A percentile compares a stretch with the other conserved stretches of the same genome.
These are phyloP conservation scores for Enteromius mattozi DNA, from an alignment of 2,797 vertebrate genomes.

Conservation along the genomic window DNA sequence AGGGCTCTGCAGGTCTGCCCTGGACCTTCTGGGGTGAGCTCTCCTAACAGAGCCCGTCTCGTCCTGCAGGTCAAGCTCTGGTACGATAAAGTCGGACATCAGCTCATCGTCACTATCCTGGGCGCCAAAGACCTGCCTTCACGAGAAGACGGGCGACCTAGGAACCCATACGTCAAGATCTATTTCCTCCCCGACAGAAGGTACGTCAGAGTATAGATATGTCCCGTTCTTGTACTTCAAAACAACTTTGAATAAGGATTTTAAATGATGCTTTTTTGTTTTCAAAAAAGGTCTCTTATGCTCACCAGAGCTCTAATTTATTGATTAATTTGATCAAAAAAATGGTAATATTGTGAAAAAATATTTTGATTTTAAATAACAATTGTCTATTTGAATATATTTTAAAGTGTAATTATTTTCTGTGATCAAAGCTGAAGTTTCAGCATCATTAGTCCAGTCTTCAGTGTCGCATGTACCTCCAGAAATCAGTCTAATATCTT, in stretches of 20 bases:
- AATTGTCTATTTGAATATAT: background rate
- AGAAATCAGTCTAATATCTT: background rate
- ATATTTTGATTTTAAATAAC: background rate
- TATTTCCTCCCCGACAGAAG: slow-evolving; percentile 97
- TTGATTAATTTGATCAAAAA: background rate
- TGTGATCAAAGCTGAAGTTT: background rate
- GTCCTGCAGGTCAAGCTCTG: slow-evolving; percentile 91
- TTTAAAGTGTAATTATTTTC: background rate
- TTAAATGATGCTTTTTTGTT: background rate
- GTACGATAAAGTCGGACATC: slow-evolving; percentile 94
- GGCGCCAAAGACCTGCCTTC: slow-evolving; percentile 94
- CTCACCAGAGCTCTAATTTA: too few species aligned
- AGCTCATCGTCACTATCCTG: slow-evolving; percentile 93
- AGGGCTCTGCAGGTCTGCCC: slow-evolving; percentile 23
- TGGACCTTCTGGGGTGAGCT: background rate
- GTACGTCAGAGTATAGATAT: slow-evolving; percentile 69
- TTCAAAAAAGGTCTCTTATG: too few species aligned
- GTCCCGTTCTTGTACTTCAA: background rate
- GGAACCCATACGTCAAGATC: slow-evolving; percentile 96
- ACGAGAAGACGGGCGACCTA: slow-evolving; percentile 89
- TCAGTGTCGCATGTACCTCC: background rate
- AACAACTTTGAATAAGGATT: background rate
- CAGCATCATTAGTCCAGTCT: background rate
- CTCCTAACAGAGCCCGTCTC: slow-evolving; percentile 61
- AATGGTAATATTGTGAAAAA: background rate